A percentile compares a stretch with the other conserved stretches of the same genome.
Conservation (phyloP, 2,797 vertebrate species). For the Gallirallus australis region DNA sequence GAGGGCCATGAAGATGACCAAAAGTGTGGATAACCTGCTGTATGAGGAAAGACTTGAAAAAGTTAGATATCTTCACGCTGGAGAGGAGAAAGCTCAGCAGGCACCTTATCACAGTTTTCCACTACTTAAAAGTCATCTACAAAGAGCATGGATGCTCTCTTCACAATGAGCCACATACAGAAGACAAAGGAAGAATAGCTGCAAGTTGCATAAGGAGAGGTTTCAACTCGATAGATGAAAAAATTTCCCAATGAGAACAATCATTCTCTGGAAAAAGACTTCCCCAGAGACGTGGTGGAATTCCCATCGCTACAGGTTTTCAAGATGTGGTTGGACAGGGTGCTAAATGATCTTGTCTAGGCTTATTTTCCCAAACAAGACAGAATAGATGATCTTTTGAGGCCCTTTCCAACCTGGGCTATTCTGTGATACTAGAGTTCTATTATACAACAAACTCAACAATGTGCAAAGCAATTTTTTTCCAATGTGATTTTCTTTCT, state of each 20-base stretch:
- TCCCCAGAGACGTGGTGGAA: neutral
- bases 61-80: neutral
- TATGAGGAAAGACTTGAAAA: neutral
- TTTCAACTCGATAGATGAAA: neutral
- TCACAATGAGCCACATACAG: neutral
- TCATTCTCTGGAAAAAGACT: neutral
- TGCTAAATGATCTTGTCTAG: neutral
- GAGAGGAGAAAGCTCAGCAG: accelerated
- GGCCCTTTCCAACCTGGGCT: neutral
- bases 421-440: neutral
- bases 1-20: neutral
- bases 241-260: neutral
- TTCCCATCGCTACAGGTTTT: neutral
- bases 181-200: neutral
- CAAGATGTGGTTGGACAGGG: neutral
- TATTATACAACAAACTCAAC: neutral
- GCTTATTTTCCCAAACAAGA: neutral
- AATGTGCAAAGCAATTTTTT: neutral
- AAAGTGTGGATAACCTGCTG: neutral
- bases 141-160: accelerated
- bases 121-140: neutral
- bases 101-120: neutral
- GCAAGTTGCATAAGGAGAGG: neutral
- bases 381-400: neutral
- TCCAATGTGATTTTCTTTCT: neutral